Conservation (phyloP, 2,888 invertebrate genomes). For the Hirtodrosophila histrioides region DNA sequence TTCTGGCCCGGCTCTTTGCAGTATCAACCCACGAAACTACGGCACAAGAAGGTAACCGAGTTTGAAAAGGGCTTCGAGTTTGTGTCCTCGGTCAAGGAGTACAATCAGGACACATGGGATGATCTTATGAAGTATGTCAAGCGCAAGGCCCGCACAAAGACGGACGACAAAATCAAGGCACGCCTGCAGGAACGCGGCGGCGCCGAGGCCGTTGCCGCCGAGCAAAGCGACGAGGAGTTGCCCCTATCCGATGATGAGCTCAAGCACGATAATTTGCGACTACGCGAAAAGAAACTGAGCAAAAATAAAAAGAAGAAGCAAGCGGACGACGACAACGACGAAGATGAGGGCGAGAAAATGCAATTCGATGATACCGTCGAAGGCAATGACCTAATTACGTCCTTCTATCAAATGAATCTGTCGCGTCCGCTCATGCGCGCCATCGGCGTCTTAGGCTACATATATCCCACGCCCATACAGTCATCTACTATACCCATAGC, state of each 20-base stretch:
- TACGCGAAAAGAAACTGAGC: conserved; percentile 87
- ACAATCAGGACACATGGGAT: conserved; percentile 92
- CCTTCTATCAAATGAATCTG: conserved; percentile 97
- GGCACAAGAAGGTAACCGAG: conserved; percentile 89
- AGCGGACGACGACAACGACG: conserved; percentile 84
- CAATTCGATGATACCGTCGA: conserved; percentile 87
- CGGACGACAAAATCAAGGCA: conserved; percentile 93
- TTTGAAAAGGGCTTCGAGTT: conserved; percentile 94
- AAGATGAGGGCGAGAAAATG: conserved; percentile 85
- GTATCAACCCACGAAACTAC: conserved; percentile 93
- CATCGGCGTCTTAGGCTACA: conserved; percentile 93
- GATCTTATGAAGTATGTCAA: conserved; percentile 91
- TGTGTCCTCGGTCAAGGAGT: conserved; percentile 90
- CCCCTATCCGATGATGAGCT: conserved; percentile 92
- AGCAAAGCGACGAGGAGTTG: conserved; percentile 86
- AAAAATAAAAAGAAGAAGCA: conserved; percentile 85
- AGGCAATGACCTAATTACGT: conserved; percentile 87
- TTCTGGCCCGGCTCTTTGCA: conserved; percentile 82
- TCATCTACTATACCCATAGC: conserved; percentile 97
- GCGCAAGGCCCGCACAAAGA: conserved; percentile 91
- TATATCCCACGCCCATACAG: conserved; percentile 98
- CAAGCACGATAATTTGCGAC: conserved; percentile 88
- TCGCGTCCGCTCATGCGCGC: conserved; percentile 97
- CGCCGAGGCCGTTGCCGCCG: conserved; percentile 85
- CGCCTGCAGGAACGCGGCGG: conserved; percentile 85